Evolutionary conservation across 2,888 invertebrate genomes (phyloP).

Genomic region (Drosophila sordidula): DNA sequence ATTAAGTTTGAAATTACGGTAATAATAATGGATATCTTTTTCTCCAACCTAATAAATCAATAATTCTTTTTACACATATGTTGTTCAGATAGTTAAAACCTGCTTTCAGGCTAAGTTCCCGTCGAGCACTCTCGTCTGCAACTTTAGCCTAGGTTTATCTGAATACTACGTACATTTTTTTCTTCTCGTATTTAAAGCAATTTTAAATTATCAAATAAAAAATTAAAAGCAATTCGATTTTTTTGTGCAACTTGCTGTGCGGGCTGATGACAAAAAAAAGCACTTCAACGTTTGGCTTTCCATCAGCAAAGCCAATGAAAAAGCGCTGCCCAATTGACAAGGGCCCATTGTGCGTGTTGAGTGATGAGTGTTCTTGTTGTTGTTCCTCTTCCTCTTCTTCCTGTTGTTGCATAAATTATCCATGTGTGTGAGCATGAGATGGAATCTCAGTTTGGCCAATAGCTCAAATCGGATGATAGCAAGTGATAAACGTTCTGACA

Average conservation of each 20-base stretch:
- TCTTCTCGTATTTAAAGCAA: not conserved
- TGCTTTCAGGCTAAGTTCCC: not conserved
- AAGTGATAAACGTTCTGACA: slow-evolving; percentile 67
- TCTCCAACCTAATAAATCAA: no score
- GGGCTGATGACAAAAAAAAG: not conserved
- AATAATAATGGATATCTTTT: no score
- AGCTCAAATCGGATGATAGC: slow-evolving; percentile 61
- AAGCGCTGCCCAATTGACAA: slow-evolving; percentile 32
- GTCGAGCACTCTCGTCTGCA: no score
- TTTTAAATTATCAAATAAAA: not conserved
- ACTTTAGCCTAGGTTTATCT: not conserved
- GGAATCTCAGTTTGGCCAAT: slow-evolving; percentile 42
- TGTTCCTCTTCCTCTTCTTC: slow-evolving; percentile 4
- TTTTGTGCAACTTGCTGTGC: not conserved
- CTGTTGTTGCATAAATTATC: slow-evolving; percentile 51
- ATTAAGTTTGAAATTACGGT: no score
- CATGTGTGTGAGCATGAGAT: slow-evolving; percentile 31
- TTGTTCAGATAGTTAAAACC: no score
- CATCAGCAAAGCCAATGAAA: slow-evolving; percentile 27
- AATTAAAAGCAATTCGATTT: not conserved
- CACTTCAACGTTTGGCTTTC: not conserved
- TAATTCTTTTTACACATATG: no score
- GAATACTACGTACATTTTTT: not conserved
- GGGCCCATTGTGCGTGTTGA: slow-evolving; percentile 44
- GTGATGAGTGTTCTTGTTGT: slow-evolving; percentile 27